Percentiles rank a stretch among this genome's conserved stretches.
These are phyloP conservation scores for Lepidocyrtinus sp. DNA, from an alignment of 2,888 invertebrate genomes.

Conservation along the genomic window DNA sequence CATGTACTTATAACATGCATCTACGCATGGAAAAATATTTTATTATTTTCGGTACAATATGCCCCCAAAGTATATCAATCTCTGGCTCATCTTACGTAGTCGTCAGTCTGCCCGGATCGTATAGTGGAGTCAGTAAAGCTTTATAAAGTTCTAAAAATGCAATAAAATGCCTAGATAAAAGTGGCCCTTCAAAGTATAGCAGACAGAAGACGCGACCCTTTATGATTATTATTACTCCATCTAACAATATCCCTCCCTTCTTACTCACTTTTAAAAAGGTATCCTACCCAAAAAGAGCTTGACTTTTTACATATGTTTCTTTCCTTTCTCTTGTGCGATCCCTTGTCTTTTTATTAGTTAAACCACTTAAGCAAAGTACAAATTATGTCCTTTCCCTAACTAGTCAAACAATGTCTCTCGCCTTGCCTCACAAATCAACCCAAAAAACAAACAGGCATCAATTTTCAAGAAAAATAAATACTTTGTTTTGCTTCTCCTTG, in stretches of 20 bases:
- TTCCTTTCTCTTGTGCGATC: conserved; percentile 31
- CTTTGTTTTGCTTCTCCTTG: background rate
- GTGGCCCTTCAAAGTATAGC: background rate
- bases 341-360: background rate
- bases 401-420: conserved; percentile 59
- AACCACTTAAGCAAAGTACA: conserved; percentile 55
- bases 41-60: conserved; percentile 48
- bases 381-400: conserved; percentile 57
- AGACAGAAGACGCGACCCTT: conserved; percentile 46
- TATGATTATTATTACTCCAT: conserved; percentile 34
- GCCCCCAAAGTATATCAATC: conserved; percentile 51
- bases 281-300: no score
- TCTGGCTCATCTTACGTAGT: conserved; percentile 56
- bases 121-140: conserved; percentile 37
- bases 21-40: conserved; percentile 15
- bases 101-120: conserved; percentile 49
- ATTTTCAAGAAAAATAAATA: no score
- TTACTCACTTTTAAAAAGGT: conserved; percentile 25
- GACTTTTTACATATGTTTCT: conserved; percentile 55
- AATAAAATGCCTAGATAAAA: conserved; percentile 45
- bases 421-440: conserved; percentile 59
- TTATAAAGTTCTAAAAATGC: conserved; percentile 58
- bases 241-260: background rate
- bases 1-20: background rate
- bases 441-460: conserved; percentile 57